Evolutionary conservation across 2,888 invertebrate genomes (phyloP).

Genomic region (Tridacna gigas): DNA sequence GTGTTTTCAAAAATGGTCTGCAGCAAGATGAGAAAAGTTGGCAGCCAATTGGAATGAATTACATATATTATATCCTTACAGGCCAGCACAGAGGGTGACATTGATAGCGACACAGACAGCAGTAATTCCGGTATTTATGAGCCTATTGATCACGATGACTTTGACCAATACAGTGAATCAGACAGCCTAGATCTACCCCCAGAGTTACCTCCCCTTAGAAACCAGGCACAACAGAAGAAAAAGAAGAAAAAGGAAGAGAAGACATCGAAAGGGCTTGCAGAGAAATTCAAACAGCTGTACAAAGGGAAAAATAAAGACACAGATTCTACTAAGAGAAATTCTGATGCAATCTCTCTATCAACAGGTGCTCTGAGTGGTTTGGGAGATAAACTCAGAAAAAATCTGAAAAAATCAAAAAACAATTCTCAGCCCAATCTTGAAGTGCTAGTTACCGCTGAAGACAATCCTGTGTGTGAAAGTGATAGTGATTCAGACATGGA

Average conservation of each 20-base stretch:
- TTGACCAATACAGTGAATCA: conserved; percentile 45
- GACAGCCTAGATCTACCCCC: conserved; percentile 58
- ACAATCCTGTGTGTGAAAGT: conserved; percentile 62
- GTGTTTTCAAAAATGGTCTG: no score
- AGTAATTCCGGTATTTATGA: conserved; percentile 72
- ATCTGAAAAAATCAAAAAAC: conserved; percentile 53
- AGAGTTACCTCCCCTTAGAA: conserved; percentile 59
- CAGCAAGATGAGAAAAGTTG: no score
- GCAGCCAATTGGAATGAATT: no score
- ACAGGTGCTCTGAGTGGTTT: conserved; percentile 38
- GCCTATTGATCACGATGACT: conserved; percentile 51
- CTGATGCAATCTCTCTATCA: conserved; percentile 27
- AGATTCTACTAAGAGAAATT: conserved; percentile 18
- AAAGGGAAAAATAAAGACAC: conserved; percentile 44
- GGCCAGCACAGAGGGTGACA: conserved; percentile 56
- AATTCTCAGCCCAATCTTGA: conserved; percentile 48
- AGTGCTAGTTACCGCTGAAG: conserved; percentile 29
- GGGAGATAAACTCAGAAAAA: conserved; percentile 54
- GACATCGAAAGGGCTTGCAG: conserved; percentile 50
- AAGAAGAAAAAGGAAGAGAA: conserved; percentile 63
- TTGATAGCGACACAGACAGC: conserved; percentile 69
- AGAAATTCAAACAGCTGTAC: conserved; percentile 51
- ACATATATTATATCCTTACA: not conserved
- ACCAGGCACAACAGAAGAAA: conserved; percentile 59
- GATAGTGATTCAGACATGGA: conserved; percentile 70